These are phyloP conservation scores for Folsomia candida DNA, from an alignment of 2,888 invertebrate species.

Conservation along the genomic window DNA sequence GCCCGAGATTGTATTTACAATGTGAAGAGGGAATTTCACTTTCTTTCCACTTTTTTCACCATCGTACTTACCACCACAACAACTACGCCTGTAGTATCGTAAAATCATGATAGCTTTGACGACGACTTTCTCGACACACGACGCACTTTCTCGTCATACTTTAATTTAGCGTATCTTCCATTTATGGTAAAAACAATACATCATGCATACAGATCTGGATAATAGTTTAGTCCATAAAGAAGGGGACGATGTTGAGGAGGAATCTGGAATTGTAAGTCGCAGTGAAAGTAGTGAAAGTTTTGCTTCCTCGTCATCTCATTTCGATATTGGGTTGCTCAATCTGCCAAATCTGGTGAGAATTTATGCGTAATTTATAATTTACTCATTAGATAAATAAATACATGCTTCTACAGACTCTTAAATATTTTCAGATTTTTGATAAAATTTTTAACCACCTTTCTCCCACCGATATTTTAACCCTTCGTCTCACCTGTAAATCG, in stretches of 20 bases:
- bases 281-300: background rate
- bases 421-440: background rate
- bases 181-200: no score
- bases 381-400: no score
- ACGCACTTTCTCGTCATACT: no score
- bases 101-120: no score
- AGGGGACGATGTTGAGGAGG: background rate
- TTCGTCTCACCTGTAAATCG: background rate
- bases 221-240: background rate
- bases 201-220: background rate
- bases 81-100: no score
- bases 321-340: background rate
- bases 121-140: no score
- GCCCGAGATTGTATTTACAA: background rate
- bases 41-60: background rate
- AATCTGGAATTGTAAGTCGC: background rate
- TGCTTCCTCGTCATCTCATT: no score
- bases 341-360: background rate
- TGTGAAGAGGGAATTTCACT: slow-evolving; percentile 7
- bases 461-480: background rate
- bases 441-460: background rate
- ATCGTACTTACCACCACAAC: no score
- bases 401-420: no score
- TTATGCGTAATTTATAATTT: no score
- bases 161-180: no score